Conservation (phyloP, 2,113 vertebrate species). For the Callipepla californica region DNA sequence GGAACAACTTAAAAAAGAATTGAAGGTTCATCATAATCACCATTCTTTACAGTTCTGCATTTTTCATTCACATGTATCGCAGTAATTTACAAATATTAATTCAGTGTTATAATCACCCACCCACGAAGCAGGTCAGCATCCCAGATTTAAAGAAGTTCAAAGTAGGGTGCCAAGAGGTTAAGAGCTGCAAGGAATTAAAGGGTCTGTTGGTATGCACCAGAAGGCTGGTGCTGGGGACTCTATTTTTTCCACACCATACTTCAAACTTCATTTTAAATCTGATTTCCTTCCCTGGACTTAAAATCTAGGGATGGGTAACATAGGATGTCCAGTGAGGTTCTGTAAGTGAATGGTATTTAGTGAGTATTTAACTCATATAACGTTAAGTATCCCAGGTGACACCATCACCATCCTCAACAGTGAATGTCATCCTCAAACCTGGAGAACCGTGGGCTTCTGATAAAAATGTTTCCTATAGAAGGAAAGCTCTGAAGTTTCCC, state of each 20-base stretch:
- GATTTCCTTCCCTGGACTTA: conserved; percentile 13
- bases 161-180: conserved; percentile 30
- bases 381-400: not conserved
- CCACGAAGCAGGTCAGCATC: conserved; percentile 60
- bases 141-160: conserved; percentile 57
- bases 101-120: conserved; percentile 62
- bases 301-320: not conserved
- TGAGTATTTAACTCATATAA: not conserved
- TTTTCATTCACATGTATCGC: conserved; percentile 64
- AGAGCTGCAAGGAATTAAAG: conserved; percentile 65
- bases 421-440: not conserved
- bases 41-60: conserved; percentile 63
- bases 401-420: not conserved
- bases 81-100: conserved; percentile 70
- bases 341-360: not conserved
- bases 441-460: not conserved
- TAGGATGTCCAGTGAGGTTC: not conserved
- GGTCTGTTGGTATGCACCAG: conserved; percentile 49
- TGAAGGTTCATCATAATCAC: conserved; percentile 49
- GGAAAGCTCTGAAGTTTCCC: not conserved
- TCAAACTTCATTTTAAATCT: conserved; percentile 39
- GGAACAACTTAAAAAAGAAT: conserved; percentile 70
- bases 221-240: conserved; percentile 50
- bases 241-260: conserved; percentile 44
- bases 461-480: not conserved